Evolutionary conservation across 2,797 vertebrate species (phyloP).

Genomic region (Cirrhinus mrigala): DNA sequence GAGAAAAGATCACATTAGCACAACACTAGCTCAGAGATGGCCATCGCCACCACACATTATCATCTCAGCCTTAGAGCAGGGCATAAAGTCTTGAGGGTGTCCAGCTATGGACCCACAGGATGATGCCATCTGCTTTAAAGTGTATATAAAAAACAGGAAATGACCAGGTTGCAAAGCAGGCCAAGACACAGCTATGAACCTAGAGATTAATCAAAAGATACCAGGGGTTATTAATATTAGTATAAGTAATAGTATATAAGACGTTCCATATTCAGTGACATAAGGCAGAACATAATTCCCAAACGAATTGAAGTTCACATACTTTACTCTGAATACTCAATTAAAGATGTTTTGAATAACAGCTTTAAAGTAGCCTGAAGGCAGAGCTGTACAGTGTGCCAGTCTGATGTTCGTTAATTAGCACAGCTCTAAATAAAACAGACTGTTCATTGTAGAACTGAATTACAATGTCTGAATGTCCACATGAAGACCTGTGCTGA

Average conservation of each 20-base stretch:
- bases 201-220: background rate
- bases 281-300: conserved; percentile 28
- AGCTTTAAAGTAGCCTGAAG: conserved; percentile 61
- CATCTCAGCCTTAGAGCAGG: conserved; percentile 22
- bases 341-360: conserved; percentile 69
- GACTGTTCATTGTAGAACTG: conserved; percentile 50
- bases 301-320: conserved; percentile 36
- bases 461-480: conserved; percentile 58
- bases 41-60: conserved; percentile 32
- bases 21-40: conserved; percentile 29
- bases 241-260: background rate
- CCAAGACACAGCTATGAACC: background rate
- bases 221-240: background rate
- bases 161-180: conserved; percentile 7
- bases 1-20: conserved; percentile 41
- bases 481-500: conserved; percentile 54
- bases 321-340: conserved; percentile 57
- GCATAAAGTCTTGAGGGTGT: conserved; percentile 10
- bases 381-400: conserved; percentile 59
- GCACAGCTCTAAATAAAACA: conserved; percentile 54
- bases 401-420: conserved; percentile 65
- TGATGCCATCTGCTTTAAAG: conserved; percentile 14
- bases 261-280: conserved; percentile 7
- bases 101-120: conserved; percentile 9
- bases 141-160: background rate